Evolutionary conservation across 2,113 vertebrate species (phyloP).

Genomic region (Connochaetes taurinus): DNA sequence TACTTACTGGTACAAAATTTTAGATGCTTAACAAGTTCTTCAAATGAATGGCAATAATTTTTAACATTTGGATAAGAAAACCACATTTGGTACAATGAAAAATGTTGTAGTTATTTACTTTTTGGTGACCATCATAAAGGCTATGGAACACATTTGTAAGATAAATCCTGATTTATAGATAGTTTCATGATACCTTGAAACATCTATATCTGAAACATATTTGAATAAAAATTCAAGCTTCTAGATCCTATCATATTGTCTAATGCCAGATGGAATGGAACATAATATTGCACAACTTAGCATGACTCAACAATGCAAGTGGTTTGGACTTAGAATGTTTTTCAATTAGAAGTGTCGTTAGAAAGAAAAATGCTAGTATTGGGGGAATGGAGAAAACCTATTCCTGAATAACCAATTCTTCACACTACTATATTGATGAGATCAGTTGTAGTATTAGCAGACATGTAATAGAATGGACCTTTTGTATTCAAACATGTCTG

Average conservation of each 20-base stretch:
- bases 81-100: conserved; percentile 17
- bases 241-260: conserved; percentile 2
- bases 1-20: conserved; percentile 50
- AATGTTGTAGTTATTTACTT: neutral
- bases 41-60: conserved; percentile 59
- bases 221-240: conserved; percentile 39
- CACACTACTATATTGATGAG: neutral
- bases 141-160: conserved; percentile 37
- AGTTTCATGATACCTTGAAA: conserved; percentile 23
- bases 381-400: neutral
- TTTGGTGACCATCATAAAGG: neutral
- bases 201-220: conserved; percentile 12
- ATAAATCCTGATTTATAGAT: conserved; percentile 6
- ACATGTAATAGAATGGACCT: neutral
- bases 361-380: conserved; percentile 27
- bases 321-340: conserved; percentile 41
- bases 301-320: conserved; percentile 57
- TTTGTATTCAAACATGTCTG: neutral
- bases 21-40: conserved; percentile 49
- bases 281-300: conserved; percentile 57
- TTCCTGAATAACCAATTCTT: conserved; percentile 14
- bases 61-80: conserved; percentile 34
- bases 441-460: neutral
- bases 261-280: conserved; percentile 47
- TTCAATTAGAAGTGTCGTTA: conserved; percentile 37